Evolutionary conservation across 2,797 vertebrate species (phyloP), one percentile per base, ranked within the genome.

Genomic region (Microctenopoma steveboyesi): DNA sequence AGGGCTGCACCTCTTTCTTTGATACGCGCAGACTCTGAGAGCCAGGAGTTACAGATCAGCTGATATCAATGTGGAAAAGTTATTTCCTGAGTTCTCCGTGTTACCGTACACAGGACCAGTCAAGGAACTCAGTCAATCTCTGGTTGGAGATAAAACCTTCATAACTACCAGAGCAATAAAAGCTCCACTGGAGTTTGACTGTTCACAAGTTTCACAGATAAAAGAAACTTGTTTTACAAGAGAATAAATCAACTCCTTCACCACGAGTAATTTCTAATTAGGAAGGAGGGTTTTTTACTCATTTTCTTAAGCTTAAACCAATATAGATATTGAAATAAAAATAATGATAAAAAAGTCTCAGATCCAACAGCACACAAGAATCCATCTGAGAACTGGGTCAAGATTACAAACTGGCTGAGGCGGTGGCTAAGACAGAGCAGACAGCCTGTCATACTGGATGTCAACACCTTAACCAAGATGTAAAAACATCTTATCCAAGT

Each of bases 371-470:
- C 35, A 47, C 1, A 12, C 33, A 39, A 61, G 28, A 61, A 65
- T 28, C 46, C 28, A 37, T 60, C 78, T 80, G 68, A 72, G 64
- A 90, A 88, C 81, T 70, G 56, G 81, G 86, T 52, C 78, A 85
- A 91, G 86, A 86, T 91, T 82, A 85, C 18, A 66, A 68, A 73
- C 33, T 56, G 70, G 71, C 76, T 50, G 61, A 74, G 55, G 53
- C 58, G 57, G 81, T 28, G 64, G 43, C 63, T 77, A 83, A 77
- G 51, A 57, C 35, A 35, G 48, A 75, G 68, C 74, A 83, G 76
- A 76, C 59, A 37, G 60, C 47, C 64, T 18, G 54, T 16, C 61
- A 67, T 48, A 62, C 56, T 33, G 52, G 59, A 74, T 57, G 72
- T 72, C 61, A 39, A 37, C 28, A 45, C 52, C 57, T 72, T 55